Evolutionary conservation across 2,113 vertebrate species (phyloP).

Genomic region (Castor canadensis): DNA sequence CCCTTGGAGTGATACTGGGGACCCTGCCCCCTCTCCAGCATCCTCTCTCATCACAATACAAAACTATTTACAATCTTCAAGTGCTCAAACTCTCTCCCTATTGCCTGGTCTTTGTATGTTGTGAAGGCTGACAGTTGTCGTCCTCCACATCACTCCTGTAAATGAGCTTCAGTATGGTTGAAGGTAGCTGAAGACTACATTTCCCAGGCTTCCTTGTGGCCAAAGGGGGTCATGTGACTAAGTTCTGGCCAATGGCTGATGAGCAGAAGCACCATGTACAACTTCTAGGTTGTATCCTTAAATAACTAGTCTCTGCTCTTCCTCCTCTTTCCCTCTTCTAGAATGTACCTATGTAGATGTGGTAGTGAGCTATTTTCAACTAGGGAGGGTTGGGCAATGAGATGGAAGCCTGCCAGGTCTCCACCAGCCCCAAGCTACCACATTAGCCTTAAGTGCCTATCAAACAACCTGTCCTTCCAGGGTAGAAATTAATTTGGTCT

Average conservation of each 20-base stretch:
- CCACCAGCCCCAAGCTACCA: background rate
- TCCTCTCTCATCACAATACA: background rate
- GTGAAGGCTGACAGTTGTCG: background rate
- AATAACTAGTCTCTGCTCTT: background rate
- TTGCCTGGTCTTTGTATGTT: background rate
- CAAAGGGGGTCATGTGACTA: background rate
- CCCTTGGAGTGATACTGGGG: background rate
- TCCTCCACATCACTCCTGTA: background rate
- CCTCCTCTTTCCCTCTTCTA: background rate
- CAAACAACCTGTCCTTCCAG: background rate
- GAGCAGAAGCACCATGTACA: background rate
- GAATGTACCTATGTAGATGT: background rate
- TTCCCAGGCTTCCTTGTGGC: background rate
- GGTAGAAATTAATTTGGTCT: background rate
- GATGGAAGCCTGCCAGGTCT: background rate
- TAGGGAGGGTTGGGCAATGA: background rate
- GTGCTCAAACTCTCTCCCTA: background rate
- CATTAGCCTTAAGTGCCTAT: background rate
- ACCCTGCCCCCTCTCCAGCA: background rate
- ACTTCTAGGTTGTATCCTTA: background rate
- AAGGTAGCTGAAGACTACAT: background rate
- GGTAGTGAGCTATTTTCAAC: background rate
- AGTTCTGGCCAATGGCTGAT: background rate
- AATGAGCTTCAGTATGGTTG: background rate
- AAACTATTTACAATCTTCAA: background rate